Percentiles rank a stretch among this genome's conserved stretches.
Evolutionary conservation across 1,140 invertebrate genomes (phyloP).

Genomic region (Helicorthomorpha holstii): DNA sequence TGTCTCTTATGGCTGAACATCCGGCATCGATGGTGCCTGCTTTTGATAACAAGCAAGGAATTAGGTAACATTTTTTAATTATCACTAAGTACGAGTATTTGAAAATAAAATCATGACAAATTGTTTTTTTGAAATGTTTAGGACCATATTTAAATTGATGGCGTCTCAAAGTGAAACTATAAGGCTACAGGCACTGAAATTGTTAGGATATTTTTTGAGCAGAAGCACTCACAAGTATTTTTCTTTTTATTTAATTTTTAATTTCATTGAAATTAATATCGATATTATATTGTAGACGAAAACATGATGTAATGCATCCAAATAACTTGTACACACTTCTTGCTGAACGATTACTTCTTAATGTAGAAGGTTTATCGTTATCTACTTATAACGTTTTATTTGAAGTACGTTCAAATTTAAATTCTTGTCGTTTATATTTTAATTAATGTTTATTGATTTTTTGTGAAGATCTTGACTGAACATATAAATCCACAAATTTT

Average conservation of each 20-base stretch:
- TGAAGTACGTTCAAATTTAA: conserved; percentile 40
- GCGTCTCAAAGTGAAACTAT: conserved; percentile 90
- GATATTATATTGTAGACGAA: conserved; percentile 43
- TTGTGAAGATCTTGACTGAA: conserved; percentile 71
- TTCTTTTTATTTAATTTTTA: neutral
- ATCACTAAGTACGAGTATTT: neutral
- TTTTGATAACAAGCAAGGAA: conserved; percentile 92
- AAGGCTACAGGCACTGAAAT: conserved; percentile 82
- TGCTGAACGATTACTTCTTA: conserved; percentile 74
- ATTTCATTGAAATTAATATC: neutral
- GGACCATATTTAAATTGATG: conserved; percentile 91
- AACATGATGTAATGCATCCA: conserved; percentile 96
- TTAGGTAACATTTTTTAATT: conserved; percentile 28
- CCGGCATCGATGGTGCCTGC: conserved; percentile 96
- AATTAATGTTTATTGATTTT: conserved; percentile 8
- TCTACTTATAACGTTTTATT: conserved; percentile 98
- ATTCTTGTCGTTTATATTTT: neutral
- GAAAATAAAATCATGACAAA: neutral
- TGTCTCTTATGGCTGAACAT: conserved; percentile 92
- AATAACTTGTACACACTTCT: conserved; percentile 94
- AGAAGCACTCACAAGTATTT: conserved; percentile 39
- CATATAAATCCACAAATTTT: conserved; percentile 88
- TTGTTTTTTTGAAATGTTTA: conserved; percentile 12
- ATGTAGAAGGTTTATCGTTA: conserved; percentile 73
- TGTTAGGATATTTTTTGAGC: conserved; percentile 50